Conservation (phyloP, 92 coral and sea anemone species). For the Zoanthus solanderi region DNA sequence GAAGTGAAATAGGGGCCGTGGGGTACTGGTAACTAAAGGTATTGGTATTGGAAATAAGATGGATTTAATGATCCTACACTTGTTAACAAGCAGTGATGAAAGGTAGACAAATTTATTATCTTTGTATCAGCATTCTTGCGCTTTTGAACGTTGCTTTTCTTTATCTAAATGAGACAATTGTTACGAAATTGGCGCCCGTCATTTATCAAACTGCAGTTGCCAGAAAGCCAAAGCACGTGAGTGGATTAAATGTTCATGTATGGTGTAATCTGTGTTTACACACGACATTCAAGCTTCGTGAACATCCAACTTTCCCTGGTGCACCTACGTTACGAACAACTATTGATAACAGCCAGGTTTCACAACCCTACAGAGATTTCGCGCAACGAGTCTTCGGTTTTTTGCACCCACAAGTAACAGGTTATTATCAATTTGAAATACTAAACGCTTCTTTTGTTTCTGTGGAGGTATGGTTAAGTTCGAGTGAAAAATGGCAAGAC, state of each 20-base stretch:
- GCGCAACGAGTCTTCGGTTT: slow-evolving; percentile 36
- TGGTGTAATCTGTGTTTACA: slow-evolving; percentile 26
- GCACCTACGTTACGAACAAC: slow-evolving; percentile 29
- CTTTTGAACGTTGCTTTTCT: slow-evolving; percentile 14
- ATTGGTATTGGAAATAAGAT: not conserved
- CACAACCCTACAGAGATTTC: slow-evolving; percentile 5
- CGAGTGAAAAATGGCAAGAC: slow-evolving; percentile 23
- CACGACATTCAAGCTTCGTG: not conserved
- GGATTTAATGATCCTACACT: not conserved
- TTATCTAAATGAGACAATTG: slow-evolving; percentile 17
- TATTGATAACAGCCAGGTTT: slow-evolving; percentile 28
- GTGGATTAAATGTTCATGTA: slow-evolving; percentile 33
- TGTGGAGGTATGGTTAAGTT: slow-evolving; percentile 35
- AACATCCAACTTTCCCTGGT: slow-evolving; percentile 29
- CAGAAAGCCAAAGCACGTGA: slow-evolving; percentile 15
- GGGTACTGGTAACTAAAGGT: not conserved
- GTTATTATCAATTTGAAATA: slow-evolving; percentile 28
- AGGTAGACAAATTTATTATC: slow-evolving; percentile 31
- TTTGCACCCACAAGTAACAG: slow-evolving; percentile 30
- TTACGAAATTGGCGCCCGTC: not conserved
- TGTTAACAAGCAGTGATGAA: not conserved
- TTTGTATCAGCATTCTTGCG: slow-evolving; percentile 31
- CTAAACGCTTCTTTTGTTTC: not conserved
- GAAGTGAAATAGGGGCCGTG: not conserved
- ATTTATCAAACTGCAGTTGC: not conserved